Conservation (phyloP, 2,888 invertebrate genomes). For the Lagria hirta region DNA sequence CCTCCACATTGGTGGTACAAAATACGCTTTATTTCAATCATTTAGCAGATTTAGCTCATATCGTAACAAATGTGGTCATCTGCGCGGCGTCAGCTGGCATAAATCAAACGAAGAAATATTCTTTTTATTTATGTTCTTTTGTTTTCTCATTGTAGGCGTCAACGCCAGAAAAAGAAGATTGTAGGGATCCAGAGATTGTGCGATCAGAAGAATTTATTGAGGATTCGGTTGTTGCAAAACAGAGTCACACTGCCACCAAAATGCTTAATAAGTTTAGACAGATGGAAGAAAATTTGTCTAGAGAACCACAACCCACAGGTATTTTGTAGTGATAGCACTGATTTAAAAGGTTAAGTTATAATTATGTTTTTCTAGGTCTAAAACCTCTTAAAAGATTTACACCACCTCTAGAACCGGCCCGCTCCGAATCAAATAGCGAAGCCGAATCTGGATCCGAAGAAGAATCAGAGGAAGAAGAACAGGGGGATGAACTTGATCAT, state of each 20-base stretch:
- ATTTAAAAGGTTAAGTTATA: neutral
- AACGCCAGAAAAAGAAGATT: slow-evolving; percentile 72
- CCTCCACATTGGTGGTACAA: no score
- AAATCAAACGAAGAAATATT: no score
- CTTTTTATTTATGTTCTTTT: slow-evolving; percentile 6
- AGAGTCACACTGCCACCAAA: slow-evolving; percentile 75
- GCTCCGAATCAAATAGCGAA: slow-evolving; percentile 45
- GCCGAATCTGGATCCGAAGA: slow-evolving; percentile 53
- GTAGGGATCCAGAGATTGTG: slow-evolving; percentile 72
- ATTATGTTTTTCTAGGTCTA: slow-evolving; percentile 54
- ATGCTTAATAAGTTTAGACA: slow-evolving; percentile 89
- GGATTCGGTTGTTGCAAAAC: slow-evolving; percentile 57
- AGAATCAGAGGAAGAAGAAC: slow-evolving; percentile 55
- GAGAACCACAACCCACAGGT: slow-evolving; percentile 51
- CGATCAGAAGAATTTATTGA: slow-evolving; percentile 62
- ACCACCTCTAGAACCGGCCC: slow-evolving; percentile 73
- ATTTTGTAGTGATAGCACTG: neutral
- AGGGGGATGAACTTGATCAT: slow-evolving; percentile 52
- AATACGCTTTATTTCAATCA: no score
- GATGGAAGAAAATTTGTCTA: slow-evolving; percentile 73
- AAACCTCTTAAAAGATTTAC: slow-evolving; percentile 88
- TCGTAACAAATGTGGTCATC: no score
- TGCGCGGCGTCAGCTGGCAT: no score
- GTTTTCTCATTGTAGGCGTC: slow-evolving; percentile 53
- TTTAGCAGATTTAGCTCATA: no score